These are phyloP conservation scores for Crossocerus cetratus DNA, from an alignment of 2,888 invertebrate genomes.

Conservation along the genomic window DNA sequence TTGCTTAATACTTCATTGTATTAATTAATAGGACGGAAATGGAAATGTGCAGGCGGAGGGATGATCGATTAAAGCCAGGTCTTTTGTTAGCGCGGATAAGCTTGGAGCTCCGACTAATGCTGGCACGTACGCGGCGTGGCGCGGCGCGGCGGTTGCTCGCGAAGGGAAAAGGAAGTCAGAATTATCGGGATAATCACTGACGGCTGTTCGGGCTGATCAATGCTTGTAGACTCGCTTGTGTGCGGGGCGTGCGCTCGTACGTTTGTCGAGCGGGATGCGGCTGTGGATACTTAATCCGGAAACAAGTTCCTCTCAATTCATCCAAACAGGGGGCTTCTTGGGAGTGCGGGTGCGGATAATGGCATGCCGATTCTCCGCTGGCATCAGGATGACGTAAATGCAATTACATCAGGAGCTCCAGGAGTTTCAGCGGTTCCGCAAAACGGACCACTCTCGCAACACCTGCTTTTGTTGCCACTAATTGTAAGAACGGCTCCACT, in stretches of 20 bases:
- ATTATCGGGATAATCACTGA: too few relatives aligned
- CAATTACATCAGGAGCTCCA: constrained; percentile 62
- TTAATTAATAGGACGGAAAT: too few relatives aligned
- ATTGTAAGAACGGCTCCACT: constrained; percentile 22
- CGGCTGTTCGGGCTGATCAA: too few relatives aligned
- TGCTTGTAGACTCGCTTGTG: too few relatives aligned
- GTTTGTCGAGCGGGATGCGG: too few relatives aligned
- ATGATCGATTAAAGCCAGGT: too few relatives aligned
- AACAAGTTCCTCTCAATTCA: constrained; percentile 43
- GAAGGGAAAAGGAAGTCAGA: not conserved
- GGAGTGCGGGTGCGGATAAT: constrained; percentile 54
- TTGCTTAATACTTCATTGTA: too few relatives aligned
- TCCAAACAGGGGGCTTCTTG: too few relatives aligned
- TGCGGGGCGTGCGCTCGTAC: too few relatives aligned
- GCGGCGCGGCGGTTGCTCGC: not conserved
- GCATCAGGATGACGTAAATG: constrained; percentile 65
- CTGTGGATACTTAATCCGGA: constrained; percentile 35
- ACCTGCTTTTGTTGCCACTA: constrained; percentile 34
- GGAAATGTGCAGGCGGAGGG: too few relatives aligned
- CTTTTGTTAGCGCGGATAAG: too few relatives aligned
- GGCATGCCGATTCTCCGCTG: constrained; percentile 53
- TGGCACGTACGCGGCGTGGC: not conserved
- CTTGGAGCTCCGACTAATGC: too few relatives aligned
- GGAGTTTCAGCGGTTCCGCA: not conserved
- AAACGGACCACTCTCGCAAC: constrained; percentile 8